Evolutionary conservation across 2,888 invertebrate genomes (phyloP).

Genomic region (Operophtera brumata): DNA sequence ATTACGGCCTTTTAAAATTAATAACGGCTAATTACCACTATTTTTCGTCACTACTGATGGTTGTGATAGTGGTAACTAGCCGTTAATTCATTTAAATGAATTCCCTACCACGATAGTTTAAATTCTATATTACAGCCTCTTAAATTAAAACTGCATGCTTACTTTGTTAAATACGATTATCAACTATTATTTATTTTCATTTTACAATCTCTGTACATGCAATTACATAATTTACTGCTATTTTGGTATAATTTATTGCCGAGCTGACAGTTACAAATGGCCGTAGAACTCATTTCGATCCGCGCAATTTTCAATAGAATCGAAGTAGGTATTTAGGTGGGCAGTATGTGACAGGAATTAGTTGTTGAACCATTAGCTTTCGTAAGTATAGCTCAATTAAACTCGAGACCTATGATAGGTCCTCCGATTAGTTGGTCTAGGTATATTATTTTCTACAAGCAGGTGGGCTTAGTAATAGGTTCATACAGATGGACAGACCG

Average conservation of each 20-base stretch:
- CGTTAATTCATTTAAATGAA: too few relatives aligned
- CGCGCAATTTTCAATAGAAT: constrained; percentile 23
- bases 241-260: constrained; percentile 27
- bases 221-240: constrained; percentile 24
- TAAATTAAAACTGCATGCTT: neutral
- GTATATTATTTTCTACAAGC: too few relatives aligned
- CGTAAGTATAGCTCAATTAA: constrained; percentile 17
- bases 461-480: too few relatives aligned
- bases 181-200: neutral
- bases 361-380: constrained; percentile 10
- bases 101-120: too few relatives aligned
- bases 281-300: constrained; percentile 16
- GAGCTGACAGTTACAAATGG: constrained; percentile 30
- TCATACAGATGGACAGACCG: too few relatives aligned
- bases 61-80: too few relatives aligned
- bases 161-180: neutral
- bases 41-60: too few relatives aligned
- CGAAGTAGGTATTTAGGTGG: constrained; percentile 21
- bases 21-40: too few relatives aligned
- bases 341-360: constrained; percentile 18
- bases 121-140: too few relatives aligned
- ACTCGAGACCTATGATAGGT: neutral
- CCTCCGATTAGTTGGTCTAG: neutral
- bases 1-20: too few relatives aligned
- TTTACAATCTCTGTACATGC: constrained; percentile 9